Evolutionary conservation across 2,797 vertebrate species (phyloP), one percentile per base, ranked within the genome.

Genomic region (Crax fasciolata): DNA sequence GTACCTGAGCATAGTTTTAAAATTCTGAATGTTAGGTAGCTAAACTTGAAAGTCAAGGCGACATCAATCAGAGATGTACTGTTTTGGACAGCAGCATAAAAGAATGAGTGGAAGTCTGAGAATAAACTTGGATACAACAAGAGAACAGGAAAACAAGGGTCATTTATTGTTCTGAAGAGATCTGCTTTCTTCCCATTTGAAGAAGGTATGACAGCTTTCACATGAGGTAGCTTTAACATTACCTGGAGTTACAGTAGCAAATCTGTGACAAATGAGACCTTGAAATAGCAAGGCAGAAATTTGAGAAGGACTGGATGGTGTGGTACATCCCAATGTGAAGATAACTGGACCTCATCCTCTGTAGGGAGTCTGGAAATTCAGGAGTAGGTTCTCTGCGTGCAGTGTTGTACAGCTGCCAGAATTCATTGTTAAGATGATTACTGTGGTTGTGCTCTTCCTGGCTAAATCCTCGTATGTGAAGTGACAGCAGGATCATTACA

Each of bases 401-500:
- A 32, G 43, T 1, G 0, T 46, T 10, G 16, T 23, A 17, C 41
- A 71, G 74, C 81, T 80, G 71, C 49, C 78, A 92, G 49, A 77
- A 44, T 25, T 79, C 52, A 2, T 11, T 58, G 39, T 38, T 94
- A 39, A 41, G 75, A 30, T 10, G 41, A 57, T 89, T 67, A 35
- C 72, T 25, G 5, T 67, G 61, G 21, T 77, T 72, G 59, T 66
- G 71, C 74, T 76, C 59, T 84, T 92, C 67, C 71, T 63, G 68
- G 65, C 77, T 86, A 74, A 93, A 84, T 93, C 84, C 75, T 84
- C 9, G 0, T 58, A 48, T 85, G 68, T 65, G 75, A 92, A 93
- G 82, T 85, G 75, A 94, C 91, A 95, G 91, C 93, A 92, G 84
- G 89, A 80, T 93, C 66, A 85, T 93, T 94, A 83, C 84, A 77